Base-by-base conservation (phyloP, 2,888 invertebrate genomes). In the Drosophila bunnanda region DNA sequence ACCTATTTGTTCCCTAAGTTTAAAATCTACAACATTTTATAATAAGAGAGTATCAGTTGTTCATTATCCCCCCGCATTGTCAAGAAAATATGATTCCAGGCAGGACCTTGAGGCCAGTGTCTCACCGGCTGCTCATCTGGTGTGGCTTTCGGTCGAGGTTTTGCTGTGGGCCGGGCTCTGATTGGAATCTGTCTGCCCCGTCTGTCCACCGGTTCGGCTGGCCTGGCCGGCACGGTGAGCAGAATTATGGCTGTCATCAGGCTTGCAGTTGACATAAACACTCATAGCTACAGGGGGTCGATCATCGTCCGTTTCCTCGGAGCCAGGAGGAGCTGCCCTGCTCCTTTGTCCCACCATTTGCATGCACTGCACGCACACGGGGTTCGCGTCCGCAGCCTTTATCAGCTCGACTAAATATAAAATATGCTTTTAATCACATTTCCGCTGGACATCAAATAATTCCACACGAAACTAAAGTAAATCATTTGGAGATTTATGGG, bases 391-490 rank as follows among this genome's bases (percentile, higher is more conserved):
- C 28, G 39, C 28, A 39, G 61, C 46, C 43, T 41, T 56, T 66
- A 43, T 69, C 76, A 77, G 54, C 68, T 66, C 77, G 75, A 83
- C 75, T 80, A 83, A 77, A 81, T 78, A 83, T 85, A 85, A 89
- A 89, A 85, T 82, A 89, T 87, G 80, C 89, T 81, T 85, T 85
- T 89, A 85, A 85, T 87, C 89, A 88, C 86, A 88, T 89, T 90
- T 90, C 90, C 87, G 87, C 65, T 85, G 78, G 46, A 75, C 67
- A 79, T 81, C 80, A 77, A 83, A 89, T 85, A 90, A 89, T 89
- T 90, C 89, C 89, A 89, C 89, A 87, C 83, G 83, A 91, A 90
- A 90, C 78, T 87, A 85, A 91, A 90, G 88, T 91, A 90, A 90
- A 90, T 91, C 90, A 90, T 90, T 90, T 90, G 78, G 77, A 82